phyloP scores from a whole-genome alignment of 2,888 invertebrate genomes.

The Notodonta dromedarius region DNA sequence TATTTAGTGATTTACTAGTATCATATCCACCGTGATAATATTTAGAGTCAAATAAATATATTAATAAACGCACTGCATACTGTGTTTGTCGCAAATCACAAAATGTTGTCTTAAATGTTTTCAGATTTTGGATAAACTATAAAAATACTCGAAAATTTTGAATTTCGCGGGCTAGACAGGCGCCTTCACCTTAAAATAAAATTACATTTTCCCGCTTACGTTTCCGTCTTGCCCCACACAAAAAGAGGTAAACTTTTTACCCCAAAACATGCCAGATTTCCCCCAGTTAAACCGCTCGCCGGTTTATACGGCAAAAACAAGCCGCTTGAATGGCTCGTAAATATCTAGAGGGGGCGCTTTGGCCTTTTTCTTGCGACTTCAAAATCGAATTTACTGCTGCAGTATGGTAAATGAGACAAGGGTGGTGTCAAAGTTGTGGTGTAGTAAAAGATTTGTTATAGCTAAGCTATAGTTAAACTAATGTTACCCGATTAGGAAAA shows the following conservation, averaged over 20 bases:
- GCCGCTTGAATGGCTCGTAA: slow-evolving; percentile 63
- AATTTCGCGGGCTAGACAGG: too few relatives aligned
- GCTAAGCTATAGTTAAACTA: neutral
- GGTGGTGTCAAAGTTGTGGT: slow-evolving; percentile 18
- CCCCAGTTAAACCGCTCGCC: slow-evolving; percentile 55
- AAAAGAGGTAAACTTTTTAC: slow-evolving; percentile 52
- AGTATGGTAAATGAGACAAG: slow-evolving; percentile 37
- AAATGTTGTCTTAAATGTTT: too few relatives aligned
- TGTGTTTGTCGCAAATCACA: too few relatives aligned
- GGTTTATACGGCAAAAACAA: slow-evolving; percentile 68
- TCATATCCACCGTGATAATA: too few relatives aligned
- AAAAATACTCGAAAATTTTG: too few relatives aligned
- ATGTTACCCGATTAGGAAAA: neutral
- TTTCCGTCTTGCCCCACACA: slow-evolving; percentile 11
- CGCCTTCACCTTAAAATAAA: too few relatives aligned
- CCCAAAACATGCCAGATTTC: slow-evolving; percentile 62
- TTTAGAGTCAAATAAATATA: too few relatives aligned
- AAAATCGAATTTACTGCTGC: slow-evolving; percentile 63
- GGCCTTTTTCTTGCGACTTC: slow-evolving; percentile 62
- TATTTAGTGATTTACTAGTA: too few relatives aligned
- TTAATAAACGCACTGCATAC: too few relatives aligned
- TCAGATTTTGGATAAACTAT: too few relatives aligned
- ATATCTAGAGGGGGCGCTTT: slow-evolving; percentile 61
- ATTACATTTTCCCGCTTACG: too few relatives aligned
- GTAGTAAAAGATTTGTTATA: neutral